Conservation (phyloP, 2,797 vertebrate genomes). For the Gymnothorax javanicus region DNA sequence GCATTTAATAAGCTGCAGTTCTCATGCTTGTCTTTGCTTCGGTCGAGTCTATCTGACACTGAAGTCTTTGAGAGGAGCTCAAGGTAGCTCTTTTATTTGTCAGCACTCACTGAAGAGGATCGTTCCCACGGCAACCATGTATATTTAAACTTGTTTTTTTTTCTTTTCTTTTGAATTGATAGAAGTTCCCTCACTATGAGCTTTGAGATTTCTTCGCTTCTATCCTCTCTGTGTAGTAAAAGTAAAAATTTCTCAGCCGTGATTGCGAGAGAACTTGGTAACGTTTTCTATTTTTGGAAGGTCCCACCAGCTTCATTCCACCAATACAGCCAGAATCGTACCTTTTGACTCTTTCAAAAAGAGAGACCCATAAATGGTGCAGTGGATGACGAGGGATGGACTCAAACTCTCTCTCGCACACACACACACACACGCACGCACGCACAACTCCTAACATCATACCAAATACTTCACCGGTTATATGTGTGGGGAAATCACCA, state of each 20-base stretch:
- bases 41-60: background rate
- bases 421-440: background rate
- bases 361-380: background rate
- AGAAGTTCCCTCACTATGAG: slow-evolving; percentile 2
- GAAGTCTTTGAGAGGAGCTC: slow-evolving; percentile 11
- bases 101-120: background rate
- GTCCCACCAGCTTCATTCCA: background rate
- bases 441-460: background rate
- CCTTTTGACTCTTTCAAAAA: background rate
- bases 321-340: background rate
- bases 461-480: background rate
- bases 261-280: background rate
- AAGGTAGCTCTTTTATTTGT: slow-evolving; percentile 12
- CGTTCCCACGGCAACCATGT: slow-evolving; percentile 14
- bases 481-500: background rate
- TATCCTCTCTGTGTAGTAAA: background rate
- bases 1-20: background rate
- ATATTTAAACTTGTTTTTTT: background rate
- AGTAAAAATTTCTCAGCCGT: background rate
- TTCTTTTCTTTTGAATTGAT: background rate
- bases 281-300: background rate
- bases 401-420: background rate
- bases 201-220: background rate
- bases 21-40: background rate
- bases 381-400: background rate